Conservation (phyloP, 1,140 invertebrate genomes). For the Tetramorium alpestre region DNA sequence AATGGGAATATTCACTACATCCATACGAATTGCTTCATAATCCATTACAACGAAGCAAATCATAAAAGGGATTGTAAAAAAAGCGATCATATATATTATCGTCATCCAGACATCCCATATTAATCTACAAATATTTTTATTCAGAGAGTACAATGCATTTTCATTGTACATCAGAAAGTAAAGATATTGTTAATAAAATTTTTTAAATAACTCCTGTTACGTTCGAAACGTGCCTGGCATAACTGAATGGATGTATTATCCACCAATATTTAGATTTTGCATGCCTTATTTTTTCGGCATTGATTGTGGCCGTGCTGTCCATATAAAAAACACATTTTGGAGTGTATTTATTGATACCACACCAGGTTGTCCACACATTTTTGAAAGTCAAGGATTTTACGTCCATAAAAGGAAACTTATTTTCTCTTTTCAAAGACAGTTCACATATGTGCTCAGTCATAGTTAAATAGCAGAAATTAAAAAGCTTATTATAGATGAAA, state of each 20-base stretch:
- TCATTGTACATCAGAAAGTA: not conserved
- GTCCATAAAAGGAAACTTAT: not conserved
- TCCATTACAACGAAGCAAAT: slow-evolving; percentile 79
- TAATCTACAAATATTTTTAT: slow-evolving; percentile 74
- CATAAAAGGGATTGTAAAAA: slow-evolving; percentile 80
- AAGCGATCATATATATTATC: slow-evolving; percentile 73
- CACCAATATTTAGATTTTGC: slow-evolving; percentile 69
- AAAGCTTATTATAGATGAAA: not conserved
- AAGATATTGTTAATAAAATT: not conserved
- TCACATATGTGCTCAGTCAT: slow-evolving; percentile 51
- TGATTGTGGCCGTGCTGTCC: slow-evolving; percentile 73
- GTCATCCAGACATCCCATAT: slow-evolving; percentile 80
- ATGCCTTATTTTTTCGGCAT: slow-evolving; percentile 76
- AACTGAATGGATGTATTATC: slow-evolving; percentile 82
- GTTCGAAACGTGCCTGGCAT: slow-evolving; percentile 69
- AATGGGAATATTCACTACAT: slow-evolving; percentile 76
- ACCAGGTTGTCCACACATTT: not conserved
- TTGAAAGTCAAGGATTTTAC: not conserved
- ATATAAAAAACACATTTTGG: slow-evolving; percentile 75
- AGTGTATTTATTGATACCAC: slow-evolving; percentile 67
- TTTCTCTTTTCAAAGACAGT: not conserved
- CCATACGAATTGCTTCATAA: slow-evolving; percentile 73
- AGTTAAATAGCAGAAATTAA: not conserved
- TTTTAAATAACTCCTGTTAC: not conserved
- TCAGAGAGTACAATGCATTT: not conserved